Percentiles rank a stretch among this genome's conserved stretches.
Conservation (phyloP, 2,797 vertebrate species). For the Fratercula arctica region DNA sequence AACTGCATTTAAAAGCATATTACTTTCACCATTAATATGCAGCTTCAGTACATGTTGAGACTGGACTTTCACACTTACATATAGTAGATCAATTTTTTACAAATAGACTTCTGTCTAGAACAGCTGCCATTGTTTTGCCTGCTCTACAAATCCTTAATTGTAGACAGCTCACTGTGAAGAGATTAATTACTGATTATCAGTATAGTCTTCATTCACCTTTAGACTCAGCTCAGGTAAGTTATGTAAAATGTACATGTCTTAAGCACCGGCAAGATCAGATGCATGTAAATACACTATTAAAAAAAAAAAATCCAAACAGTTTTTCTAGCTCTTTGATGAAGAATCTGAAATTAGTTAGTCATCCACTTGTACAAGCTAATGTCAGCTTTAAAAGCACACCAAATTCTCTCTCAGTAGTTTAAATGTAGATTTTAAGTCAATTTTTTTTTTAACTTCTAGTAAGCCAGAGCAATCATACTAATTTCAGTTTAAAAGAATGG, state of each 20-base stretch:
- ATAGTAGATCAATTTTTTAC: background rate
- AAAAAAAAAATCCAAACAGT: background rate
- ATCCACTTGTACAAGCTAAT: background rate
- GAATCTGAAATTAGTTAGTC: background rate
- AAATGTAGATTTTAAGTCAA: background rate
- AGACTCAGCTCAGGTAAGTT: background rate
- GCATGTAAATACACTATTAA: background rate
- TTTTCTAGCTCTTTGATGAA: slow-evolving; percentile 25
- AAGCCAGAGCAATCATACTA: background rate
- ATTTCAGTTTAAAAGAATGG: slow-evolving; percentile 19
- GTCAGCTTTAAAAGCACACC: background rate
- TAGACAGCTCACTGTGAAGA: background rate
- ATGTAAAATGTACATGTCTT: background rate
- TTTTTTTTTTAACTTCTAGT: background rate
- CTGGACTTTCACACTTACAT: background rate
- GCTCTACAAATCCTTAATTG: background rate
- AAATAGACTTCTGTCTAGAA: background rate
- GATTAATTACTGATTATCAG: background rate
- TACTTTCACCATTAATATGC: background rate
- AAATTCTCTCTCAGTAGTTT: background rate
- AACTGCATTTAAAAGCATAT: background rate
- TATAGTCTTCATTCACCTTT: background rate
- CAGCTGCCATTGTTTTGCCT: background rate
- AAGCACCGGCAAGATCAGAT: slow-evolving; percentile 4
- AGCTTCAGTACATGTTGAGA: background rate